Evolutionary conservation across 2,888 invertebrate species (phyloP), one percentile per base, ranked within the genome.

Genomic region (Andrena chrysosceles): DNA sequence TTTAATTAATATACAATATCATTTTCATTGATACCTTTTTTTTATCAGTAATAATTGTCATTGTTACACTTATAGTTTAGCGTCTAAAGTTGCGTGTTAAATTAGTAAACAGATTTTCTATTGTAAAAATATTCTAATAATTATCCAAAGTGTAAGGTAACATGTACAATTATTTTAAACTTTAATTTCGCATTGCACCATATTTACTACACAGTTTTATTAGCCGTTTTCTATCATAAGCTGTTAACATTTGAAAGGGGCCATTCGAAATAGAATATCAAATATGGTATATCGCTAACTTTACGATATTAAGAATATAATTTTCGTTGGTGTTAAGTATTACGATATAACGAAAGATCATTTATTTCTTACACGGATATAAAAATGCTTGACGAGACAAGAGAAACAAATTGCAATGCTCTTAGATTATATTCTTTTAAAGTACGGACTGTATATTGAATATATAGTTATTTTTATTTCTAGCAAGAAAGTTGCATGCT

Each of bases 191-290:
- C 59, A 67, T 26, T 26, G 60, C n/a, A 66, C 49, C 49, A 52
- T 66, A 75, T 75, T 77, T 76, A 67, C 13, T 77, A 62, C 76
- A 35, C n/a, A 78, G 42, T 68, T 77, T 77, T 78, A 31, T 68
- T 48, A 62, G 54, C n/a, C 60, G 63, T 77, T 54, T 54, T 33
- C 67, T 60, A 62, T n/a, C 2, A 42, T 13, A 20, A 31, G 33
- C 16, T 63, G 48, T 54, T 52, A 78, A 49, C 33, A 7, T 77
- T 48, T 78, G 35, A 63, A 69, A 63, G 35, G 29, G n/a, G 56
- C 20, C 42, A 69, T 26, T 66, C 49, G 60, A 52, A 75, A 66
- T 52, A 66, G 59, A 29, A 59, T 75, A 75, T 66, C 35, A 77
- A 66, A 67, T 77, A 67, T 67, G 66, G n/a, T 77, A 62, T 42